A percentile compares a stretch with the other conserved stretches of the same genome.
These are phyloP conservation scores for Agriopis marginaria DNA, from an alignment of 2,888 invertebrate genomes.

Conservation along the genomic window DNA sequence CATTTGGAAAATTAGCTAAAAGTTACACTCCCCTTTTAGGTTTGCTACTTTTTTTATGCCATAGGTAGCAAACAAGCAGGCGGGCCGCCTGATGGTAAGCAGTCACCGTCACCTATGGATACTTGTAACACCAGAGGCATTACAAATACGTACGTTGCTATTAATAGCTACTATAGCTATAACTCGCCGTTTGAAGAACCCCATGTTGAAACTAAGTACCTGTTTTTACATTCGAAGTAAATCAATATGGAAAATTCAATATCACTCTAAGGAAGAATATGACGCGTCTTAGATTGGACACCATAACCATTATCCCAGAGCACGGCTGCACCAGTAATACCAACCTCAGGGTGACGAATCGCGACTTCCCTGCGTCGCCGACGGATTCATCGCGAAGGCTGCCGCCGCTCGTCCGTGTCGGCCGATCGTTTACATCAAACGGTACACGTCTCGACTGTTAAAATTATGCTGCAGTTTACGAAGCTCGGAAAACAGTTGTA, in stretches of 20 bases:
- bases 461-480: constrained; percentile 1
- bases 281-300: neutral
- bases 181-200: no score
- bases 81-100: no score
- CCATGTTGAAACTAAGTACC: no score
- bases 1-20: neutral
- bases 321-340: no score
- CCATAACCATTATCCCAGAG: neutral
- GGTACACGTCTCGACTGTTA: constrained; percentile 5
- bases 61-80: no score
- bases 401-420: constrained; percentile 30
- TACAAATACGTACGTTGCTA: no score
- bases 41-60: no score
- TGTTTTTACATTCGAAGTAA: neutral
- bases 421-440: constrained; percentile 16
- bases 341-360: constrained; percentile 8
- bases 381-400: constrained; percentile 9
- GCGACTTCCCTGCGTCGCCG: constrained; percentile 4
- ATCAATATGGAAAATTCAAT: neutral
- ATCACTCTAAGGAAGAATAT: neutral
- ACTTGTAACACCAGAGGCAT: no score
- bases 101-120: no score
- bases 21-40: neutral
- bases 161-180: no score
- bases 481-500: neutral